A percentile compares a stretch with the other conserved stretches of the same genome.
Evolutionary conservation across 1,140 invertebrate species (phyloP).

Genomic region (Calliopsis andreniformis): DNA sequence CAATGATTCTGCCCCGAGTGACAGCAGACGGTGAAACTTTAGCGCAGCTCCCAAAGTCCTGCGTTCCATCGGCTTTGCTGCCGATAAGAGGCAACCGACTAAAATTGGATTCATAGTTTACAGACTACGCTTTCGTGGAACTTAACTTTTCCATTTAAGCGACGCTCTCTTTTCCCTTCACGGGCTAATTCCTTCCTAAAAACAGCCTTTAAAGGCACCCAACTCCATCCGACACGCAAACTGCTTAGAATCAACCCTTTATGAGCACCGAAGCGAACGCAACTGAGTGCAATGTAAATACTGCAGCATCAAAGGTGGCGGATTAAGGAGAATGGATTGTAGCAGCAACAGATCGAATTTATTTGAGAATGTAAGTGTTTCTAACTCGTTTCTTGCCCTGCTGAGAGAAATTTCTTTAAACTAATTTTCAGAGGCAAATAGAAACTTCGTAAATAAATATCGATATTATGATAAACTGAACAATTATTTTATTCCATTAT

Average conservation of each 20-base stretch:
- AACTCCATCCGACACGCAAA: not conserved
- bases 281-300: constrained; percentile 6
- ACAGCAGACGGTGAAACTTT: constrained; percentile 33
- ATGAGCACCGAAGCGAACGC: not conserved
- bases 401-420: too few relatives aligned
- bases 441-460: too few relatives aligned
- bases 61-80: constrained; percentile 29
- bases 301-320: not conserved
- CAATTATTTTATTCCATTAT: too few relatives aligned
- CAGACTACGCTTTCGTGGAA: constrained; percentile 38
- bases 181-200: constrained; percentile 32
- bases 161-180: constrained; percentile 18
- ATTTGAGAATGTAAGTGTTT: not conserved
- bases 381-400: too few relatives aligned
- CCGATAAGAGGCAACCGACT: constrained; percentile 45
- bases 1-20: constrained; percentile 33
- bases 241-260: constrained; percentile 24
- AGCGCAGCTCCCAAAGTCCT: not conserved
- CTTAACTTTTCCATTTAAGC: constrained; percentile 49
- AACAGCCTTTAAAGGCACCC: not conserved
- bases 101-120: constrained; percentile 55
- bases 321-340: not conserved
- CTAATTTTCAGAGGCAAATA: too few relatives aligned
- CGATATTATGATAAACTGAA: too few relatives aligned
- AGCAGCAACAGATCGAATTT: not conserved